Conservation (phyloP, 2,797 vertebrate species). For the Luscinia megarhynchos region DNA sequence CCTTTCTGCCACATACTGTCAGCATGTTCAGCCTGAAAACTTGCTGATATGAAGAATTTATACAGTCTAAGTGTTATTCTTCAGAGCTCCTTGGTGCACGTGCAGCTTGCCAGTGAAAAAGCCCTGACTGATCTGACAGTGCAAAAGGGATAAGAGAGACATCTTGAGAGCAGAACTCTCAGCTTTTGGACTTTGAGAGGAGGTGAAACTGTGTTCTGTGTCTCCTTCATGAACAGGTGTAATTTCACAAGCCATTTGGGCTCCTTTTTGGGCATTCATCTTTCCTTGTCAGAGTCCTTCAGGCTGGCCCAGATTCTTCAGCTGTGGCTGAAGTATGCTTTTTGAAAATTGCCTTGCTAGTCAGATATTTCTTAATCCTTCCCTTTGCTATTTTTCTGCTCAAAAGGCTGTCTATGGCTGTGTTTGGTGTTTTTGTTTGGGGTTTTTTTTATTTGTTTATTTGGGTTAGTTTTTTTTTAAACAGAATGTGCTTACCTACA, state of each 20-base stretch:
- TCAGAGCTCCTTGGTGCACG: accelerated
- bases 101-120: neutral
- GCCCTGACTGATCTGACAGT: neutral
- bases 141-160: neutral
- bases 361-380: neutral
- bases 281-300: neutral
- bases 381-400: neutral
- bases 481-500: neutral
- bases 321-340: neutral
- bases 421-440: neutral
- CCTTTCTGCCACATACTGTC: neutral
- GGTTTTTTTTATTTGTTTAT: neutral
- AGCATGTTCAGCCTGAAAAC: neutral
- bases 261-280: neutral
- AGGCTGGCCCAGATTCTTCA: neutral
- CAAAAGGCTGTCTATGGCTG: neutral
- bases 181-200: neutral
- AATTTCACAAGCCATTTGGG: neutral
- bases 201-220: neutral
- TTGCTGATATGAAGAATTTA: neutral
- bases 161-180: neutral
- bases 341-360: neutral
- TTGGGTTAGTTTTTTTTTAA: neutral
- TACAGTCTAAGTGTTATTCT: neutral
- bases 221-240: neutral